Base-by-base conservation (phyloP, 2,797 vertebrate species). In the Pseudochromis fuscus region DNA sequence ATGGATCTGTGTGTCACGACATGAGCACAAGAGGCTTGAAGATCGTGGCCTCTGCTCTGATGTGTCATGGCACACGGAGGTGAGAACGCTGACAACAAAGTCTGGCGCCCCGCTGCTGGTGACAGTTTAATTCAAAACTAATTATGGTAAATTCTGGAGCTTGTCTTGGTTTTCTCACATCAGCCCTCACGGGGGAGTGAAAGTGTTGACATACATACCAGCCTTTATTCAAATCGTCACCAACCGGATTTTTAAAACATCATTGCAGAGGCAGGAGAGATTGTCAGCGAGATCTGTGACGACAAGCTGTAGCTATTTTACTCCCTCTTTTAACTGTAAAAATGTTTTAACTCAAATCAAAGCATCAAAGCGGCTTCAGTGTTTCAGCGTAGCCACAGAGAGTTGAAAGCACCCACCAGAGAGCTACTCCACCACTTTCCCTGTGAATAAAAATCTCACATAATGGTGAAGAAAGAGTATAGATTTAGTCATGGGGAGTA, bases 111-210 rank as follows among this genome's bases (percentile, higher is more conserved):
- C 4, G 28, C 77, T 76, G 75, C 6, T 49, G 60, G 60, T 64
- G 75, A 85, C 75, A 72, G 67, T 77, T 82, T 74, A 67, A 79
- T 84, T 87, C 68, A 75, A 57, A 84, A 66, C 44, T 77, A 81
- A 86, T 82, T 79, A 81, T 72, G 58, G 46, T 49, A 72, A 77
- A 83, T 46, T 72, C 52, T 75, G 61, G 55, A 69, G 75, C 75
- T 75, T 66, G 59, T 73, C 58, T 69, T 37, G 4, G 42, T 70
- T 63, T 81, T 27, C 16, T 75, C 76, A 55, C n/a, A 48, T 37
- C 51, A 70, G 38, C 33, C 63, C 7, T 25, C 21, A 59, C 46
- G 57, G 48, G n/a, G 58, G 37, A 59, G 61, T 18, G n/a, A 59
- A 72, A 61, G 53, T 65, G 67, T 56, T 81, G 65, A 55, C 59